A percentile compares a stretch with the other conserved stretches of the same genome.
Conservation (phyloP, 2,113 vertebrate genomes). For the Equus przewalskii region DNA sequence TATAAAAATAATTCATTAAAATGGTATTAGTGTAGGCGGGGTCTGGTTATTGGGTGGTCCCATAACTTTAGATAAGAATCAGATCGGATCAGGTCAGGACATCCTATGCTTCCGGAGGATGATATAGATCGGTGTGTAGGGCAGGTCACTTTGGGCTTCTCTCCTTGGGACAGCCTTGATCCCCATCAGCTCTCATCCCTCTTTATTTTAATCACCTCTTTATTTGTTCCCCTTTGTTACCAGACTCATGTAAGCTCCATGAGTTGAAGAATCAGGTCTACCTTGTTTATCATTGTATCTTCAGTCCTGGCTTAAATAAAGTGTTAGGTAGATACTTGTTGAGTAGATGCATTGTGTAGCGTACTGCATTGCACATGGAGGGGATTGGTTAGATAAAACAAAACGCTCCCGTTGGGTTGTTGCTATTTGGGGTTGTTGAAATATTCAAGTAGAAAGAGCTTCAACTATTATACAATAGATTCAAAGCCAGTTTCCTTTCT, state of each 20-base stretch:
- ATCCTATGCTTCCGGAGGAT: too few relatives aligned
- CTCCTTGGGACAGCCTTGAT: too few relatives aligned
- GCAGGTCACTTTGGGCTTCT: too few relatives aligned
- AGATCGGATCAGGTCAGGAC: too few relatives aligned
- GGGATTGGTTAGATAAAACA: not conserved
- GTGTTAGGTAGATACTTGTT: not conserved
- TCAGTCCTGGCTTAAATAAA: not conserved
- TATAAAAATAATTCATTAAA: too few relatives aligned
- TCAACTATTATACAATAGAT: not conserved
- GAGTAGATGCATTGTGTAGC: not conserved
- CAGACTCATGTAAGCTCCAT: not conserved
- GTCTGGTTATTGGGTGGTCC: too few relatives aligned
- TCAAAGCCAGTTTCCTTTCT: slow-evolving; percentile 16
- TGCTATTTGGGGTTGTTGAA: not conserved
- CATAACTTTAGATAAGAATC: too few relatives aligned
- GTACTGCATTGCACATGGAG: not conserved
- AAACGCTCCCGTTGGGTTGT: not conserved
- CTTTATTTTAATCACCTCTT: not conserved
- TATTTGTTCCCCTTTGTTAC: not conserved
- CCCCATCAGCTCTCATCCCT: not conserved
- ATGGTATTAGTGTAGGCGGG: too few relatives aligned
- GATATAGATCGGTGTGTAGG: too few relatives aligned
- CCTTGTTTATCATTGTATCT: not conserved
- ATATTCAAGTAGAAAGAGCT: not conserved
- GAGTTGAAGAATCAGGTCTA: not conserved